Percentiles rank a stretch among this genome's conserved stretches.
These are phyloP conservation scores for Sminthopsis crassicaudata DNA, from an alignment of 2,113 vertebrate species.

Conservation along the genomic window DNA sequence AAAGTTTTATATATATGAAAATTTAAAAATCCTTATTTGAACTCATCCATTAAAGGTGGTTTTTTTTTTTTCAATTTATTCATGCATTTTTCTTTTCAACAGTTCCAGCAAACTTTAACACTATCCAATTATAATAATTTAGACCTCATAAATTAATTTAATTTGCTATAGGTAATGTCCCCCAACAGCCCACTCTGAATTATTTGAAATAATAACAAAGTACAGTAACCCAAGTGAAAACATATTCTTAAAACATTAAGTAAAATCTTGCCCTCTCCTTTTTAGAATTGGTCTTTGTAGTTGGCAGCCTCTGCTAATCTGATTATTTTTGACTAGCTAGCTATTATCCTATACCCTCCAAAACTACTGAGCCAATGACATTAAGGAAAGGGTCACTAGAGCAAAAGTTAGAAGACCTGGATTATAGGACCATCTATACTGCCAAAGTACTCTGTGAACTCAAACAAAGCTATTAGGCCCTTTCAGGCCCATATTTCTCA, in stretches of 20 bases:
- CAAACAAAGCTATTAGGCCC: neutral
- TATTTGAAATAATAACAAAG: neutral
- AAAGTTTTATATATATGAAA: conserved; percentile 26
- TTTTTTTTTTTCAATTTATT: conserved; percentile 36
- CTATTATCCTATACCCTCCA: neutral
- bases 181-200: neutral
- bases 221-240: conserved; percentile 6
- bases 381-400: neutral
- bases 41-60: conserved; percentile 12
- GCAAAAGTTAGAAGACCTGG: neutral
- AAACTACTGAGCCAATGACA: neutral
- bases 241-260: conserved; percentile 11
- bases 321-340: neutral
- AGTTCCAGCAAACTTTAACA: conserved; percentile 19
- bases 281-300: conserved; percentile 15
- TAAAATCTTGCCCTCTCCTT: neutral
- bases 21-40: conserved; percentile 20
- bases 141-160: conserved; percentile 19
- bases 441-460: conserved; percentile 4
- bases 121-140: neutral
- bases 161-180: conserved; percentile 9
- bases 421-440: neutral
- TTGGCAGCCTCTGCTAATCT: conserved; percentile 25
- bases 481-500: neutral
- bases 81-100: neutral